phyloP scores from a whole-genome alignment of 2,797 vertebrate genomes.

The Amazonetta brasiliensis region DNA sequence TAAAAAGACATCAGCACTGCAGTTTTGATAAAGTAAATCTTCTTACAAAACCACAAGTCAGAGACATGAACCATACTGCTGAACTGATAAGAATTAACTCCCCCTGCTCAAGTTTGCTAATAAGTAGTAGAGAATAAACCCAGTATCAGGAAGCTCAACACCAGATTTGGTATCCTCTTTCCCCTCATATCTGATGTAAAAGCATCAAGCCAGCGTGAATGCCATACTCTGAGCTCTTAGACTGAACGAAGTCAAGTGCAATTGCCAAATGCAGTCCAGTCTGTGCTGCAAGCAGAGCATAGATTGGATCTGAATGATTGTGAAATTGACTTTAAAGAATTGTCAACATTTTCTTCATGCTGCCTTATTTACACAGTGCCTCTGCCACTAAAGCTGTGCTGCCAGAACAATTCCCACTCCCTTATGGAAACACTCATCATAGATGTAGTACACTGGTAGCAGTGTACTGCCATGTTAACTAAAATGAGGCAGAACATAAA shows the following conservation, averaged over 20 bases:
- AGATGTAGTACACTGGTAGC: not conserved
- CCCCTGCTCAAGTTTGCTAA: not conserved
- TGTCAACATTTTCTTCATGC: not conserved
- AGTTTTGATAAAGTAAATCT: not conserved
- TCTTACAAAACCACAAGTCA: slow-evolving; percentile 1
- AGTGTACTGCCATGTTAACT: not conserved
- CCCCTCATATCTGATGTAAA: not conserved
- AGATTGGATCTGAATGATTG: not conserved
- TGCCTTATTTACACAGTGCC: not conserved
- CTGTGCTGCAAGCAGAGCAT: not conserved
- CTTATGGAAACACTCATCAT: not conserved
- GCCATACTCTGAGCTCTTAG: not conserved
- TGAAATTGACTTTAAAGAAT: not conserved
- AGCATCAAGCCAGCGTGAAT: not conserved
- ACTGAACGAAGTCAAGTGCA: not conserved
- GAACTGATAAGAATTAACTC: slow-evolving; percentile 30
- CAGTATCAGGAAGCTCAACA: fast-evolving
- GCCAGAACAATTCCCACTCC: not conserved
- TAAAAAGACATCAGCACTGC: not conserved
- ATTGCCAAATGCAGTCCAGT: not conserved
- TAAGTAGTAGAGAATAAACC: not conserved
- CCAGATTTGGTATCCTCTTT: not conserved
- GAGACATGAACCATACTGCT: not conserved
- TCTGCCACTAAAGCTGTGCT: not conserved
- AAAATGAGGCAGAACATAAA: not conserved